These are phyloP conservation scores for Anguilla pacifica DNA, from an alignment of 2,797 vertebrate genomes.

Conservation along the genomic window DNA sequence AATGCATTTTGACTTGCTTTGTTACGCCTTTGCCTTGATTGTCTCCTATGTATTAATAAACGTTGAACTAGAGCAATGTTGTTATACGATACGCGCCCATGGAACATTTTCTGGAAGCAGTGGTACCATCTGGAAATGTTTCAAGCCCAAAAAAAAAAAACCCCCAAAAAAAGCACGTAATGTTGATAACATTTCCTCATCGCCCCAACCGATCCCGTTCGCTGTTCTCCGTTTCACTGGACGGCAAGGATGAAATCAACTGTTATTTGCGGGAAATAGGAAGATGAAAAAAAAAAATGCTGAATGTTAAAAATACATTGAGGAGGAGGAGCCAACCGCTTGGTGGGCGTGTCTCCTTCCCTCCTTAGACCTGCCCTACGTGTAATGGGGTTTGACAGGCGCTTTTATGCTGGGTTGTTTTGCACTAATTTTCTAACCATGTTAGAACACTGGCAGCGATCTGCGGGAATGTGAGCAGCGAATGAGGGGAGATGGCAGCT, in stretches of 20 bases:
- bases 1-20: conserved; percentile 58
- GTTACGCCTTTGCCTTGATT: conserved; percentile 60
- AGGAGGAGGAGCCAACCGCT: background rate
- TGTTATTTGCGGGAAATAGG: conserved; percentile 4
- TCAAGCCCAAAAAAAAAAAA: background rate
- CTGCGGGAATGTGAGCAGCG: conserved; percentile 46
- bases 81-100: conserved; percentile 30
- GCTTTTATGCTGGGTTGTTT: background rate
- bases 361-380: conserved; percentile 23
- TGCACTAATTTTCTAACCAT: conserved; percentile 42
- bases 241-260: conserved; percentile 18
- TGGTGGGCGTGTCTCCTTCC: conserved; percentile 45
- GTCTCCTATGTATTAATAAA: conserved; percentile 45
- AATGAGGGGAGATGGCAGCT: conserved; percentile 59
- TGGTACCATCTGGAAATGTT: conserved; percentile 34
- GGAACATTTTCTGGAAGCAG: conserved; percentile 32
- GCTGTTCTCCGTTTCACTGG: conserved; percentile 31
- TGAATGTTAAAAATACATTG: background rate
- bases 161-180: conserved; percentile 20
- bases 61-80: conserved; percentile 27
- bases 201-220: conserved; percentile 49
- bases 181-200: conserved; percentile 48
- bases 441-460: conserved; percentile 52
- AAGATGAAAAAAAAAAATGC: background rate
- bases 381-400: conserved; percentile 54